Conservation (phyloP, 2,888 invertebrate species). For the Therioaphis trifolii region DNA sequence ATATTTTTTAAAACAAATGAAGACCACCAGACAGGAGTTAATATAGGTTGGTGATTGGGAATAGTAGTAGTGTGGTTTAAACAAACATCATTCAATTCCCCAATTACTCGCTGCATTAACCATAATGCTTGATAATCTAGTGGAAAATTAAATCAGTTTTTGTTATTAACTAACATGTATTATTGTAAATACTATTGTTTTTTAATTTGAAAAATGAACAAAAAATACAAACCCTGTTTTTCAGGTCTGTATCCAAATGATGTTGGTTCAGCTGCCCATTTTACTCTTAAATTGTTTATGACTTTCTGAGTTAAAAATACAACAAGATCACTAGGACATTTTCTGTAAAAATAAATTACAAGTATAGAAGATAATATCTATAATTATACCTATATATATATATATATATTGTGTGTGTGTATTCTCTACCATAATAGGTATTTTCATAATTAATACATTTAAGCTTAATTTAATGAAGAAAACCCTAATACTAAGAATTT, state of each 20-base stretch:
- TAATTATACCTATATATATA: no score
- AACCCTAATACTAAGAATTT: no score
- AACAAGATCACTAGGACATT: conserved; percentile 78
- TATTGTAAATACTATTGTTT: not conserved
- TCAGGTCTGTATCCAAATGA: conserved; percentile 75
- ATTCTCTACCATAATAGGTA: no score
- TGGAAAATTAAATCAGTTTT: conserved; percentile 67
- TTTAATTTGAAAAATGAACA: not conserved
- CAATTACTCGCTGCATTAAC: conserved; percentile 80
- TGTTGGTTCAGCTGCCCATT: conserved; percentile 76
- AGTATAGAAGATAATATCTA: not conserved
- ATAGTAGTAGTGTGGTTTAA: conserved; percentile 68
- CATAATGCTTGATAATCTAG: conserved; percentile 79
- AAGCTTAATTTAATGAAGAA: no score
- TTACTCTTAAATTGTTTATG: conserved; percentile 76
- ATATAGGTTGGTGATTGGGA: conserved; percentile 28
- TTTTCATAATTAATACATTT: no score
- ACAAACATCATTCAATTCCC: conserved; percentile 79
- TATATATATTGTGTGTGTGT: no score
- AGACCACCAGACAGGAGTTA: conserved; percentile 70
- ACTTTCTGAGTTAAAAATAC: conserved; percentile 77
- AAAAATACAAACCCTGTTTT: conserved; percentile 71
- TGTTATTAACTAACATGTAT: not conserved
- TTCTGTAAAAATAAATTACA: conserved; percentile 71
- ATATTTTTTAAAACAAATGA: conserved; percentile 83